Conservation (phyloP, 2,113 vertebrate species). For the Cheilinus undulatus region DNA sequence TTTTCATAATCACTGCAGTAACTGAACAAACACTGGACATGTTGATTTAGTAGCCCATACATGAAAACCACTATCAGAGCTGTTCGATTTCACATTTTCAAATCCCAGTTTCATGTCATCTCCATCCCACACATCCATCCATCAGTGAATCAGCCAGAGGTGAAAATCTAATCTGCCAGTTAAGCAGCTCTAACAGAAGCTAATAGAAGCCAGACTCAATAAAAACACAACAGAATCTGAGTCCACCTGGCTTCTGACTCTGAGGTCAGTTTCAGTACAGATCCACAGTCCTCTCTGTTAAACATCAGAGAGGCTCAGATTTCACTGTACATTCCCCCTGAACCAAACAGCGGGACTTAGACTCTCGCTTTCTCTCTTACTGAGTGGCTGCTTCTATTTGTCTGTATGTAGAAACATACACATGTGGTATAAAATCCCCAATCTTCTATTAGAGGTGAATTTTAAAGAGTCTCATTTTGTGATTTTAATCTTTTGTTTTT, state of each 20-base stretch:
- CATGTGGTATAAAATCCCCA: no score
- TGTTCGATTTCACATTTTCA: no score
- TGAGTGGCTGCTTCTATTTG: not conserved
- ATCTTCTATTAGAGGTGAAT: no score
- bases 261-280: not conserved
- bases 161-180: not conserved
- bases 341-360: not conserved
- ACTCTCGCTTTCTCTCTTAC: not conserved
- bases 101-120: no score
- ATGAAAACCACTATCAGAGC: no score
- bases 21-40: no score
- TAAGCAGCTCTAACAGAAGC: constrained; percentile 8
- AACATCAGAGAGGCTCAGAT: constrained; percentile 30
- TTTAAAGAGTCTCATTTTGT: no score
- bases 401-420: no score
- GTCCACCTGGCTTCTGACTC: not conserved
- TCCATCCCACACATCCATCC: not conserved
- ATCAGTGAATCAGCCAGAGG: not conserved
- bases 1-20: no score
- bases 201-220: constrained; percentile 35
- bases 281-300: constrained; percentile 8
- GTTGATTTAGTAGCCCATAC: no score
- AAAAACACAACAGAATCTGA: constrained; percentile 24
- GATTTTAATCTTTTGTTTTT: no score
- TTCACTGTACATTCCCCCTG: not conserved